Percentiles rank a stretch among this genome's conserved stretches.
phyloP scores from a whole-genome alignment of 2,888 invertebrate genomes.

The Toxonevra muliebris region DNA sequence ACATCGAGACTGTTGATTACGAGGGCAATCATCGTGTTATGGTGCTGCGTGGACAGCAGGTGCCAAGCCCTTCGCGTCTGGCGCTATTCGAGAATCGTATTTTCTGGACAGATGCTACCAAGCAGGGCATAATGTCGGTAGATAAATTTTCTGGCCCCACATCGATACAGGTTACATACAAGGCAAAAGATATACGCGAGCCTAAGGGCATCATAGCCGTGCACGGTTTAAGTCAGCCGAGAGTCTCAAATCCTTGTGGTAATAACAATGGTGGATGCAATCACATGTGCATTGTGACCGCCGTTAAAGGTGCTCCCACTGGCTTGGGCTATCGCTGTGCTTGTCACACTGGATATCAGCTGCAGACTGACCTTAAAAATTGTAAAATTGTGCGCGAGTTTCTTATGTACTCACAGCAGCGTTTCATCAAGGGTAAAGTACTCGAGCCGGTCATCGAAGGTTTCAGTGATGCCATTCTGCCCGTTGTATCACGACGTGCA shows the following conservation, averaged over 20 bases:
- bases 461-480: conserved; percentile 94
- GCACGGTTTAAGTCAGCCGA: conserved; percentile 80
- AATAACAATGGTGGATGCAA: conserved; percentile 89
- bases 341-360: conserved; percentile 86
- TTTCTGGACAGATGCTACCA: conserved; percentile 92
- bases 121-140: conserved; percentile 87
- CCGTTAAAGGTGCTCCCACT: conserved; percentile 71
- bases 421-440: conserved; percentile 94
- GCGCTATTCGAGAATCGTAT: conserved; percentile 87
- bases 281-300: conserved; percentile 93
- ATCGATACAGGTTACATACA: conserved; percentile 81
- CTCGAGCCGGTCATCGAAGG: conserved; percentile 87
- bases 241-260: conserved; percentile 84
- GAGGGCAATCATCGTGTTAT: conserved; percentile 83
- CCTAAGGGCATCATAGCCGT: conserved; percentile 86
- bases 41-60: conserved; percentile 82
- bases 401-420: conserved; percentile 93
- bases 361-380: conserved; percentile 78
- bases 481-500: conserved; percentile 89
- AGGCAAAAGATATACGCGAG: conserved; percentile 81
- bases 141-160: conserved; percentile 84
- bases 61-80: conserved; percentile 85
- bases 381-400: conserved; percentile 88
- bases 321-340: conserved; percentile 90
- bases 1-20: conserved; percentile 96